phyloP scores from a whole-genome alignment of 2,113 vertebrate species.

The Nematolebias whitei region DNA sequence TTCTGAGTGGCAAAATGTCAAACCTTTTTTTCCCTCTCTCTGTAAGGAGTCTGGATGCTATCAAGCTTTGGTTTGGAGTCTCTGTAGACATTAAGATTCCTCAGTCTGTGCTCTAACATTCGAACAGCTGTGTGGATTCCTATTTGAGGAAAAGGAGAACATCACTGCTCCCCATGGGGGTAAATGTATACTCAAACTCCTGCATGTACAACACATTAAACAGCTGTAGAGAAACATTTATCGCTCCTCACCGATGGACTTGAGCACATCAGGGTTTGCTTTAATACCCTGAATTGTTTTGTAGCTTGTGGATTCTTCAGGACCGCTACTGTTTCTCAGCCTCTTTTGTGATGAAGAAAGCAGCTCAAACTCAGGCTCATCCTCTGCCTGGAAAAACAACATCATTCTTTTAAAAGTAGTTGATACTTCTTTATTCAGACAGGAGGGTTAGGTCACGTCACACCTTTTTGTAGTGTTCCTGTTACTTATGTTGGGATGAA shows the following conservation, averaged over 20 bases:
- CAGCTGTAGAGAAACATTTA: conserved; percentile 14
- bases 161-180: conserved; percentile 9
- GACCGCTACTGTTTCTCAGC: conserved; percentile 19
- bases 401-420: not conserved
- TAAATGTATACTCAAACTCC: conserved; percentile 10
- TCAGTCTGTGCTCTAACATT: conserved; percentile 79
- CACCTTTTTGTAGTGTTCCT: no score
- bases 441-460: not conserved
- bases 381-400: conserved; percentile 46
- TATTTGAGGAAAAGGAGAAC: conserved; percentile 48
- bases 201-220: conserved; percentile 17
- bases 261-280: conserved; percentile 62
- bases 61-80: conserved; percentile 76
- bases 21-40: conserved; percentile 77
- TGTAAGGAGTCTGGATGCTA: conserved; percentile 68
- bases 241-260: conserved; percentile 76
- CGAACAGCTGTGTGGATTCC: conserved; percentile 85
- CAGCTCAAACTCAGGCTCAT: conserved; percentile 31
- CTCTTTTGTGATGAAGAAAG: conserved; percentile 21
- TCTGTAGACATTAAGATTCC: conserved; percentile 74
- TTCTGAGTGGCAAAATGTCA: conserved; percentile 9
- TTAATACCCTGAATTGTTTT: conserved; percentile 73
- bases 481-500: no score
- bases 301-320: conserved; percentile 64
- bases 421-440: not conserved